Conservation (phyloP, 2,113 vertebrate genomes). For the Anser brachyrhynchus region DNA sequence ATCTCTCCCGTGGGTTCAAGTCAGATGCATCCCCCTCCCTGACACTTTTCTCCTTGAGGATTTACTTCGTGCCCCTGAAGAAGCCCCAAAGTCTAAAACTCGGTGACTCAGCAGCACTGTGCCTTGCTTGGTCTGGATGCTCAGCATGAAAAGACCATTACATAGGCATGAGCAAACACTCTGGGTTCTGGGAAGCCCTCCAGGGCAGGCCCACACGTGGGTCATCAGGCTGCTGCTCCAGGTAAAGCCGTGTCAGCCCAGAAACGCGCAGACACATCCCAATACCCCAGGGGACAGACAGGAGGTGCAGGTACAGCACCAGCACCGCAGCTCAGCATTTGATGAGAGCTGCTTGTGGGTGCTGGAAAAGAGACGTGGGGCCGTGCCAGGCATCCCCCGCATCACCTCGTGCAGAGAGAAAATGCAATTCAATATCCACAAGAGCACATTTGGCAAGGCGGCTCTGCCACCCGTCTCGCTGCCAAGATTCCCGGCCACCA, state of each 20-base stretch:
- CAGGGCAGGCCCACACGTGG: neutral
- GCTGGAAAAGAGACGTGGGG: neutral
- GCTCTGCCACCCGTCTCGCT: conserved; percentile 25
- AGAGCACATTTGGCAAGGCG: conserved; percentile 34
- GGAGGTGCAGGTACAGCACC: neutral
- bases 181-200: neutral
- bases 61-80: neutral
- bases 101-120: neutral
- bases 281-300: neutral
- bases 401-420: neutral
- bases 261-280: too few species aligned
- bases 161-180: neutral
- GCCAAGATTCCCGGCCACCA: neutral
- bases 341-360: neutral
- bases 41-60: neutral
- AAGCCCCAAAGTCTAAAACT: neutral
- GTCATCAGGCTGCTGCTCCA: neutral
- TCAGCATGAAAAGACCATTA: neutral
- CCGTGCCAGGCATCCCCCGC: neutral
- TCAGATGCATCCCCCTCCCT: neutral
- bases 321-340: neutral
- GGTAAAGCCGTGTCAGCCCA: neutral
- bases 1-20: neutral
- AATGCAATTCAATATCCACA: neutral
- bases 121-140: neutral